A percentile compares a stretch with the other conserved stretches of the same genome.
Evolutionary conservation across 2,113 vertebrate genomes (phyloP).

Genomic region (Tetrao urogallus): DNA sequence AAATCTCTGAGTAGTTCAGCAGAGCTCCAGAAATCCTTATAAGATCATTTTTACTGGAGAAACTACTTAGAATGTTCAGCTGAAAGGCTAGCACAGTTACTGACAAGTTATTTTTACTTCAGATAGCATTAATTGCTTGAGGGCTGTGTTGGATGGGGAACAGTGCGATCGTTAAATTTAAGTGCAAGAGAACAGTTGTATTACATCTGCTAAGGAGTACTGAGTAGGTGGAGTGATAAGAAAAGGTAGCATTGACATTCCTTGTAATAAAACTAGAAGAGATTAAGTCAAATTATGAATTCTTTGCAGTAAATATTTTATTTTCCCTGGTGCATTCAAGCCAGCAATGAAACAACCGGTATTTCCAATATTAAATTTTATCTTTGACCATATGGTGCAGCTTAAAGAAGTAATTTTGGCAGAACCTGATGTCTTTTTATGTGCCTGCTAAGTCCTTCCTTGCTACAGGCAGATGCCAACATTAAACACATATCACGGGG

Average conservation of each 20-base stretch:
- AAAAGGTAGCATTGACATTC: not conserved
- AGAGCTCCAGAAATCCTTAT: not conserved
- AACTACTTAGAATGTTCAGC: not conserved
- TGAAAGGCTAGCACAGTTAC: not conserved
- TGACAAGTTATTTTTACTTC: slow-evolving; percentile 5
- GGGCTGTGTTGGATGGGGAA: not conserved
- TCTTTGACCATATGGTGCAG: slow-evolving; percentile 50
- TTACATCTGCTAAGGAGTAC: slow-evolving; percentile 22
- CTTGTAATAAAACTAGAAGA: slow-evolving; percentile 17
- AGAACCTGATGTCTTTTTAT: slow-evolving; percentile 26
- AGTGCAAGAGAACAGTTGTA: not conserved
- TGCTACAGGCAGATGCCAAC: slow-evolving; percentile 31
- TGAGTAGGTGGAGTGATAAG: slow-evolving; percentile 18
- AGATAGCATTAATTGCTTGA: slow-evolving; percentile 8
- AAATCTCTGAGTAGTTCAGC: not conserved
- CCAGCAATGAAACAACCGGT: slow-evolving; percentile 44
- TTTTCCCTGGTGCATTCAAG: slow-evolving; percentile 24
- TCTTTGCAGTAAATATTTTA: slow-evolving; percentile 41
- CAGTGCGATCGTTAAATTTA: slow-evolving; percentile 9
- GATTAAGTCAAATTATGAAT: slow-evolving; percentile 32
- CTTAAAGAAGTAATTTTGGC: slow-evolving; percentile 44
- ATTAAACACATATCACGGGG: slow-evolving; percentile 17
- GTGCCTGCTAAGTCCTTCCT: slow-evolving; percentile 6
- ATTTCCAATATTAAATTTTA: slow-evolving; percentile 61
- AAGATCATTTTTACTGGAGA: not conserved